phyloP scores from a whole-genome alignment of 2,113 vertebrate species.

The Coturnix japonica region DNA sequence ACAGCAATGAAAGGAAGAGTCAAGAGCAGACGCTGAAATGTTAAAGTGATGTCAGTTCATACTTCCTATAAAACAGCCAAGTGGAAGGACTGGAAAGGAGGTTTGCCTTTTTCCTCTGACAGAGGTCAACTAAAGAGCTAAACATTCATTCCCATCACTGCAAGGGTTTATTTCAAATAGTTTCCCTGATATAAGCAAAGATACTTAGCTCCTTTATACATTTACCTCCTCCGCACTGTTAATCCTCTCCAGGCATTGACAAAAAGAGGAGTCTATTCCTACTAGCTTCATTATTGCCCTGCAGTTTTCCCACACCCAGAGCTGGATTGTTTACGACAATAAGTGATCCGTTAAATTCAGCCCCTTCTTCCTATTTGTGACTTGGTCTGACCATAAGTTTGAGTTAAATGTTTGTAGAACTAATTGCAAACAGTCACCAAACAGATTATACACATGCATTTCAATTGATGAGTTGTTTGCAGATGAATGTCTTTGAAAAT shows the following conservation, averaged over 20 bases:
- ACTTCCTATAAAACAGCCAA: neutral
- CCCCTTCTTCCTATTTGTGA: neutral
- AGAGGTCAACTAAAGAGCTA: slow-evolving; percentile 9
- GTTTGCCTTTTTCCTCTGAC: neutral
- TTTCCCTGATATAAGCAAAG: neutral
- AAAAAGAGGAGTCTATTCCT: neutral
- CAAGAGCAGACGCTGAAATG: slow-evolving; percentile 9
- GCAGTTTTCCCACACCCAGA: neutral
- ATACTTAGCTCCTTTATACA: neutral
- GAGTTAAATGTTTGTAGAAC: neutral
- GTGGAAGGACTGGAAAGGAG: slow-evolving; percentile 6
- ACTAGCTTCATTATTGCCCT: neutral
- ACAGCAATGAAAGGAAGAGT: neutral
- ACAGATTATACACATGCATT: slow-evolving; percentile 29
- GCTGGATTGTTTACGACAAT: neutral
- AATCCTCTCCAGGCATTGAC: neutral
- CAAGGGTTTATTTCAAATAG: neutral
- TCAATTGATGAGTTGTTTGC: neutral
- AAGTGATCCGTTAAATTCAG: neutral
- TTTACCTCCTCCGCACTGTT: neutral
- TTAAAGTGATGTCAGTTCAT: slow-evolving; percentile 17
- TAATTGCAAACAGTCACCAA: slow-evolving; percentile 37
- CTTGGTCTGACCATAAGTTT: neutral
- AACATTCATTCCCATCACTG: neutral
- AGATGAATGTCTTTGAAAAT: slow-evolving; percentile 7